phyloP scores from a whole-genome alignment of 37 sponge, comb jelly and placozoan genomes.

The Diacarnus erythraeanus region DNA sequence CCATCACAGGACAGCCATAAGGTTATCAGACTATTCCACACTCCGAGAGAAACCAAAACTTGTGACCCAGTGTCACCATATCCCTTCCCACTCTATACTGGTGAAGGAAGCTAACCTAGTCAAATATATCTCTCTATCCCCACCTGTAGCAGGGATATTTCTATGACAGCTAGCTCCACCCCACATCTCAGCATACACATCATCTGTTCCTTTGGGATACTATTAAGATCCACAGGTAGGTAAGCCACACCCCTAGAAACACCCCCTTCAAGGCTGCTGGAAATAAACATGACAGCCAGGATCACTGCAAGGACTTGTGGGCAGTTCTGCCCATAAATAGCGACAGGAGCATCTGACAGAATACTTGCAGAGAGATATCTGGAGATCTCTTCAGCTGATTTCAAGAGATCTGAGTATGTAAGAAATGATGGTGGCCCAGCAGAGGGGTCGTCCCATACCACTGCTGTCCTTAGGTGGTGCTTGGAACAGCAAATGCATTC shows the following conservation, averaged over 20 bases:
- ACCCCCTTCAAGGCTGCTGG: background rate
- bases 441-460: constrained; percentile 1
- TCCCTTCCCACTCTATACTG: too few species aligned
- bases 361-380: background rate
- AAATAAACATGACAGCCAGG: constrained; percentile 21
- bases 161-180: constrained; percentile 1
- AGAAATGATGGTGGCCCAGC: background rate
- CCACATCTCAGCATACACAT: background rate
- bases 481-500: constrained; percentile 46
- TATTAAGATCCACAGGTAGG: background rate
- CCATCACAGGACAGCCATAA: too few species aligned
- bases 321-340: constrained; percentile 19
- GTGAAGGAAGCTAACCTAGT: too few species aligned
- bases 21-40: too few species aligned
- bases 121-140: too few species aligned
- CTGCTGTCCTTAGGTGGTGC: constrained; percentile 22
- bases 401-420: constrained; percentile 12
- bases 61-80: too few species aligned
- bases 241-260: constrained; percentile 4
- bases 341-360: constrained; percentile 1
- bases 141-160: constrained; percentile 5
- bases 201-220: background rate
- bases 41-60: too few species aligned
- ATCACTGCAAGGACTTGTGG: constrained; percentile 33
- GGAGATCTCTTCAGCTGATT: background rate